Base-by-base conservation (phyloP, 2,797 vertebrate genomes). In the Allobates femoralis region DNA sequence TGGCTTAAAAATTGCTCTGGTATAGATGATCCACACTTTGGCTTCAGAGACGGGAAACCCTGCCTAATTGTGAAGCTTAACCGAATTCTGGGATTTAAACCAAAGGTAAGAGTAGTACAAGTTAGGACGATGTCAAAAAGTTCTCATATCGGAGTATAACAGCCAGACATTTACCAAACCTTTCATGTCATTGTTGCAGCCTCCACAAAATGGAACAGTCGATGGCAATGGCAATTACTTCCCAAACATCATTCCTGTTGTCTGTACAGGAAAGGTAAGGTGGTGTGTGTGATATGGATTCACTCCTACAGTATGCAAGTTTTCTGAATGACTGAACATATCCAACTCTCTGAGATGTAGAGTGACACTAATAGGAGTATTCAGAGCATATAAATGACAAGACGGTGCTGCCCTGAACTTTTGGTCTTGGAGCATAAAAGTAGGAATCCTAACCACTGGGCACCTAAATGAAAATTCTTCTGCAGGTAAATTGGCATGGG, bases 21-120 rank as follows among this genome's bases (percentile, higher is more conserved):
- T 2, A 0, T 75, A 0, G 0, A 0, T 0, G 97, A 99, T 18
- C 0, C 30, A 0, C 2, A 0, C 0, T 99, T 81, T 0, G 98
- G 98, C 34, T 99, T 97, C 90, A 88, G 5, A 1, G 89, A 93
- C 0, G 98, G 97, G 83, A 97, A 94, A 46, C 98, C 98, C 0
- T 99, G 98, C 85, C 37, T 99, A 73, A 93, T 99, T 0, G 93
- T 98, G 84, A 99, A 99, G 90, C 96, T 99, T 85, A 99, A 99
- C 95, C 94, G 97, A 90, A 95, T 99, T 21, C 93, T 99, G 81
- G 96, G 95, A 91, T 99, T 95, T 92, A 96, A 89, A 92, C 98
- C 98, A 46, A 93, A 90, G 95, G 98, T 95, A 91, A 93, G 96
- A 91, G 19, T 19, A 5, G 3, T 30, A 3, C 3, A 11, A 32